Evolutionary conservation across 2,888 invertebrate species (phyloP).

Genomic region (Shargacucullia verbasci): DNA sequence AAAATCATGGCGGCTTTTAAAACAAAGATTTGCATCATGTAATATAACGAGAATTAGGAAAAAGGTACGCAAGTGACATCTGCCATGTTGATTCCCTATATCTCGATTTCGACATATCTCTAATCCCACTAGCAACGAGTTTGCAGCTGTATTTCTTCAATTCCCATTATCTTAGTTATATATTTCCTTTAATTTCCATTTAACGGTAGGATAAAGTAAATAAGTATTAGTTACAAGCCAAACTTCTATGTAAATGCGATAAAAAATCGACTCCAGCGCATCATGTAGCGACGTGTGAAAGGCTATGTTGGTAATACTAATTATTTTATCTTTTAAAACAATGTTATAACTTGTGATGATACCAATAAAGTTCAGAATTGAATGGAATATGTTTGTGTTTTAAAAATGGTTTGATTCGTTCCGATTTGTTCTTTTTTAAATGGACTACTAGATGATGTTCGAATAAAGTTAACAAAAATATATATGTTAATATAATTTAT

Average conservation of each 20-base stretch:
- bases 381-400: background rate
- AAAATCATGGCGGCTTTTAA: too few relatives aligned
- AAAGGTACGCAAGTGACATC: too few relatives aligned
- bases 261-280: constrained; percentile 50
- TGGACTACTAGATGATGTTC: background rate
- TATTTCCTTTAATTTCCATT: constrained; percentile 40
- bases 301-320: constrained; percentile 25
- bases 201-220: constrained; percentile 46
- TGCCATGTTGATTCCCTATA: too few relatives aligned
- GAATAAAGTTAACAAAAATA: background rate
- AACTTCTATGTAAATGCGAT: constrained; percentile 48
- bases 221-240: constrained; percentile 51
- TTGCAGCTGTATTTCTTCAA: too few relatives aligned
- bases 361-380: constrained; percentile 17
- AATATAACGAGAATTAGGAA: too few relatives aligned
- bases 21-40: too few relatives aligned
- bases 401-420: constrained; percentile 21
- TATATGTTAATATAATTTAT: too few relatives aligned
- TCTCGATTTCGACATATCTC: too few relatives aligned
- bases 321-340: constrained; percentile 11
- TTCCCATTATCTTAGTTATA: constrained; percentile 25
- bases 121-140: too few relatives aligned
- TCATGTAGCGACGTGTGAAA: constrained; percentile 33
- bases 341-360: constrained; percentile 1
- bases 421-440: constrained; percentile 13